Percentiles rank a stretch among this genome's conserved stretches.
Evolutionary conservation across 2,888 invertebrate species (phyloP).

Genomic region (Pollenia angustigena): DNA sequence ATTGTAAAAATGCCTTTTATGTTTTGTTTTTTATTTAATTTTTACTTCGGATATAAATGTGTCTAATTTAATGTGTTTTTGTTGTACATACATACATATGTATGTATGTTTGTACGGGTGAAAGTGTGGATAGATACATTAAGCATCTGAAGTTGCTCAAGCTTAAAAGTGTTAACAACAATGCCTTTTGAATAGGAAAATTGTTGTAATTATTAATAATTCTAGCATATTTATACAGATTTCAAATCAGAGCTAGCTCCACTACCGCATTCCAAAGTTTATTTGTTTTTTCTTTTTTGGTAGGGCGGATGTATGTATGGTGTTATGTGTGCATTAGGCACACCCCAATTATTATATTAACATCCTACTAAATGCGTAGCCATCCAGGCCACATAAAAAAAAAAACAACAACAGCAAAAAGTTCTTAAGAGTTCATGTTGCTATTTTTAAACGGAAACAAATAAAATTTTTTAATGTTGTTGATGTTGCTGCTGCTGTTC

Average conservation of each 20-base stretch:
- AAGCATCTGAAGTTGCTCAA: constrained; percentile 57
- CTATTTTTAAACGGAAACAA: constrained; percentile 73
- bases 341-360: constrained; percentile 49
- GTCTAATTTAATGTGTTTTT: constrained; percentile 29
- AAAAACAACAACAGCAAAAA: constrained; percentile 21
- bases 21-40: neutral
- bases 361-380: constrained; percentile 60
- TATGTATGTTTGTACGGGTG: too few relatives aligned
- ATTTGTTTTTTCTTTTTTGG: constrained; percentile 1
- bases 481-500: constrained; percentile 37
- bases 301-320: constrained; percentile 34
- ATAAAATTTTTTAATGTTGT: constrained; percentile 60
- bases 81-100: neutral
- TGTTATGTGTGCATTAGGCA: constrained; percentile 23
- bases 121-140: constrained; percentile 28
- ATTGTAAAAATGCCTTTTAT: constrained; percentile 43
- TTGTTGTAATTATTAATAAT: constrained; percentile 44
- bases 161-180: constrained; percentile 69
- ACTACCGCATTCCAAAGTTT: constrained; percentile 64
- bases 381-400: constrained; percentile 39
- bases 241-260: constrained; percentile 45
- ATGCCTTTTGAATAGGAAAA: constrained; percentile 19
- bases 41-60: constrained; percentile 8
- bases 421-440: constrained; percentile 67
- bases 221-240: constrained; percentile 44